Percentiles rank a stretch among this genome's conserved stretches.
Evolutionary conservation across 2,888 invertebrate genomes (phyloP).

Genomic region (Ochlodes sylvanus): DNA sequence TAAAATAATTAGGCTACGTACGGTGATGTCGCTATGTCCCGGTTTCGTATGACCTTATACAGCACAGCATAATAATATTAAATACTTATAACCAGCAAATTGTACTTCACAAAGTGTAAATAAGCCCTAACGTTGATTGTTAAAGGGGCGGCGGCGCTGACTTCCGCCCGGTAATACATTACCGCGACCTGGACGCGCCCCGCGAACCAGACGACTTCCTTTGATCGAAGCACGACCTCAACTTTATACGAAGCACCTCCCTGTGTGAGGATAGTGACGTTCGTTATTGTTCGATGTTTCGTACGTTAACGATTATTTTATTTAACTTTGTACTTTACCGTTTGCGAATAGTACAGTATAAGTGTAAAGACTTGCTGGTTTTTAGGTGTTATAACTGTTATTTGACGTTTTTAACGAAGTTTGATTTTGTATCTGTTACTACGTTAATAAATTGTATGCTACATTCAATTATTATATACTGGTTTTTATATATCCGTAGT

Average conservation of each 20-base stretch:
- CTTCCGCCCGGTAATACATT: slow-evolving; percentile 95
- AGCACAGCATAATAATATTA: too few species aligned
- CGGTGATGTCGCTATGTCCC: too few species aligned
- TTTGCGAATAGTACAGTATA: not conserved
- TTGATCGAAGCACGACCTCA: slow-evolving; percentile 64
- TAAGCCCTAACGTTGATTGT: slow-evolving; percentile 63
- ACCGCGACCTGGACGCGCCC: slow-evolving; percentile 96
- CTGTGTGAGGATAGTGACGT: not conserved
- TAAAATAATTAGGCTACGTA: too few species aligned
- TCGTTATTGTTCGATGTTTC: slow-evolving; percentile 1
- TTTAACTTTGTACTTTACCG: slow-evolving; percentile 7
- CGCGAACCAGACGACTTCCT: slow-evolving; percentile 95
- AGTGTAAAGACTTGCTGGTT: not conserved
- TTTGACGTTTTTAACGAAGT: not conserved
- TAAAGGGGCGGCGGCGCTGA: slow-evolving; percentile 91
- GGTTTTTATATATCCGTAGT: not conserved
- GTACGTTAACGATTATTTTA: not conserved
- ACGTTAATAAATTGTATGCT: not conserved
- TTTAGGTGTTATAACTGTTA: not conserved
- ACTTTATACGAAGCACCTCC: slow-evolving; percentile 1
- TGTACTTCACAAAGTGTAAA: slow-evolving; percentile 11
- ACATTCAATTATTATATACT: not conserved
- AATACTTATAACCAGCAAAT: not conserved
- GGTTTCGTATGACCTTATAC: too few species aligned
- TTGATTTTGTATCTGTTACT: not conserved